A percentile compares a stretch with the other conserved stretches of the same genome.
Conservation (phyloP, 2,888 invertebrate species). For the Thalpophila matura region DNA sequence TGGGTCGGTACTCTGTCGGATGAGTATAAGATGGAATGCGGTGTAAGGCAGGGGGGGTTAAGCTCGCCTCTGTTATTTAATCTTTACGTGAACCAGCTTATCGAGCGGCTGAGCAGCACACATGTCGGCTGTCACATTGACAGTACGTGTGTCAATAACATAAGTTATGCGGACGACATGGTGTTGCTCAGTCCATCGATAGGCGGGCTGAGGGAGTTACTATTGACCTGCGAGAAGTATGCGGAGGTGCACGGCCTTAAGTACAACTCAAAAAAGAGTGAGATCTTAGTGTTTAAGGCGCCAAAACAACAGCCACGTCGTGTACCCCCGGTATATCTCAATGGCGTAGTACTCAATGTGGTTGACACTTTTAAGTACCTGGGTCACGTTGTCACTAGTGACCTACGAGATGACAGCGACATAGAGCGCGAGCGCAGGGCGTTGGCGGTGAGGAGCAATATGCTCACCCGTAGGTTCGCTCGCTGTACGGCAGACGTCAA, state of each 20-base stretch:
- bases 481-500: conserved; percentile 4
- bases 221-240: not conserved
- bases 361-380: conserved; percentile 1
- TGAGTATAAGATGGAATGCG: conserved; percentile 42
- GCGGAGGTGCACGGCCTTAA: not conserved
- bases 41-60: conserved; percentile 58
- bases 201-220: not conserved
- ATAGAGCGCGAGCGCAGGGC: conserved; percentile 13
- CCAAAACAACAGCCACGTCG: not conserved
- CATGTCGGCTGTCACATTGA: conserved; percentile 6
- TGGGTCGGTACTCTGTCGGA: conserved; percentile 41
- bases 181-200: conserved; percentile 17
- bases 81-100: conserved; percentile 42
- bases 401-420: not conserved
- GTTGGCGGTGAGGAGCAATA: conserved; percentile 5
- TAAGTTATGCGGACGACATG: conserved; percentile 14
- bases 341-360: not conserved
- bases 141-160: conserved; percentile 1
- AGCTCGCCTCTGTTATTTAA: too few relatives aligned
- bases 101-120: conserved; percentile 5
- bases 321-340: not conserved
- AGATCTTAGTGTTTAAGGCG: conserved; percentile 11
- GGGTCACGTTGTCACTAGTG: not conserved
- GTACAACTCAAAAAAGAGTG: conserved; percentile 6
- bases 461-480: conserved; percentile 9